Percentiles rank a stretch among this genome's conserved stretches.
phyloP scores from a whole-genome alignment of 2,888 invertebrate species.

The Mellilla xanthometata region DNA sequence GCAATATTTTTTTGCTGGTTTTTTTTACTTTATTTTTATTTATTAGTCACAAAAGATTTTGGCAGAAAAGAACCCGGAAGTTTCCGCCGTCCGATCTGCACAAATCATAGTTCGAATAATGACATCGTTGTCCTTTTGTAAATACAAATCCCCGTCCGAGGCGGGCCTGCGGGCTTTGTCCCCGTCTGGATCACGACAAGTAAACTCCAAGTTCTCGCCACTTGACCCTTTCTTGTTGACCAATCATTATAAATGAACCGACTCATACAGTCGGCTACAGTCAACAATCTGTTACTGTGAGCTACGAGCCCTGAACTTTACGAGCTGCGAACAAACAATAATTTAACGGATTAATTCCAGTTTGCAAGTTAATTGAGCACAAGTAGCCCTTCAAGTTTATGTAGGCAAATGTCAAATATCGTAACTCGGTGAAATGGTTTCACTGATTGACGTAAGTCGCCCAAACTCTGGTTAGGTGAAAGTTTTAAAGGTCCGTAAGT shows the following conservation, averaged over 20 bases:
- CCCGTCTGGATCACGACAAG: slow-evolving; percentile 11
- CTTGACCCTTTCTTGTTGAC: slow-evolving; percentile 23
- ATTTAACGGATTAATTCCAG: slow-evolving; percentile 34
- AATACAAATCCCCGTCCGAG: slow-evolving; percentile 1
- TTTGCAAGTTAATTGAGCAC: slow-evolving; percentile 31
- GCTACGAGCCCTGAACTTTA: slow-evolving; percentile 29
- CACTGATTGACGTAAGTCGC: slow-evolving; percentile 17
- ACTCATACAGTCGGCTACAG: slow-evolving; percentile 19
- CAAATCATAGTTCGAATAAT: not conserved
- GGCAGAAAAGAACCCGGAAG: too few relatives aligned
- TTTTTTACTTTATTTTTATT: too few relatives aligned
- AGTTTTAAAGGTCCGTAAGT: slow-evolving; percentile 10
- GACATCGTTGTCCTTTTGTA: slow-evolving; percentile 1
- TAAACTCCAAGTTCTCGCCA: slow-evolving; percentile 14
- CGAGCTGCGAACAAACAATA: slow-evolving; percentile 33
- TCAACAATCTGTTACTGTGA: slow-evolving; percentile 33
- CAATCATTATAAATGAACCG: slow-evolving; percentile 25
- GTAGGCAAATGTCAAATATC: slow-evolving; percentile 31
- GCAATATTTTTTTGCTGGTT: too few relatives aligned
- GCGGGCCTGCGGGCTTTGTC: not conserved
- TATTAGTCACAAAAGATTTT: too few relatives aligned
- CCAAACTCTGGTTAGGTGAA: slow-evolving; percentile 8
- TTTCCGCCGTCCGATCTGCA: too few relatives aligned
- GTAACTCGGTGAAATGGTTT: slow-evolving; percentile 24
- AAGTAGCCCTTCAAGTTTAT: slow-evolving; percentile 28